Evolutionary conservation across 2,113 vertebrate genomes (phyloP).

Genomic region (Alexandromys fortis): DNA sequence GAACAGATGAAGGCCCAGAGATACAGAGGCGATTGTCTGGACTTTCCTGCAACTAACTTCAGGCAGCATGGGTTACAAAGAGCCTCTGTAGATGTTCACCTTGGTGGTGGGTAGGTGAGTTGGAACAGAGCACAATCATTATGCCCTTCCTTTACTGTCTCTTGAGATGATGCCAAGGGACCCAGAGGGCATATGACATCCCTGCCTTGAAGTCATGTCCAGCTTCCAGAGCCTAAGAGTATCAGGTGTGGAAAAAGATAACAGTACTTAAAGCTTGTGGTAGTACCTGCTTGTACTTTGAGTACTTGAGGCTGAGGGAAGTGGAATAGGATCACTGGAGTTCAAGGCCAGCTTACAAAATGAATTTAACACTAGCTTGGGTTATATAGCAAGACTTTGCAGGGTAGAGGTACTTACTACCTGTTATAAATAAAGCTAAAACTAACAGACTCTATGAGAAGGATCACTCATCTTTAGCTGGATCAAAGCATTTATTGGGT

Average conservation of each 20-base stretch:
- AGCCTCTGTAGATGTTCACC: not conserved
- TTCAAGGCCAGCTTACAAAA: not conserved
- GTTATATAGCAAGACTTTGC: not conserved
- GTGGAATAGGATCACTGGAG: not conserved
- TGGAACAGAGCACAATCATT: not conserved
- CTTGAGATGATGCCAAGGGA: not conserved
- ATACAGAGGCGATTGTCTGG: conserved; percentile 1
- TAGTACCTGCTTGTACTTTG: not conserved
- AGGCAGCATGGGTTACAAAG: not conserved
- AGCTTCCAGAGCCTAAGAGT: not conserved
- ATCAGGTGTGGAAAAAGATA: not conserved
- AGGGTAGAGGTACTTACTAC: not conserved
- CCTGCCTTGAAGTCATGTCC: not conserved
- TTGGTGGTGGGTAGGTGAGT: not conserved
- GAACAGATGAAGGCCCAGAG: not conserved
- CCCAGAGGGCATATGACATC: not conserved
- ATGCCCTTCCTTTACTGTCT: not conserved
- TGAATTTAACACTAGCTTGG: not conserved
- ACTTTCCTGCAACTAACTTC: conserved; percentile 4
- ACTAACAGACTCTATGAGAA: not conserved
- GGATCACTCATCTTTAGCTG: conserved; percentile 10
- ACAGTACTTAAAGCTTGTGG: not conserved
- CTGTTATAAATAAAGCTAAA: conserved; percentile 5
- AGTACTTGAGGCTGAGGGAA: not conserved
- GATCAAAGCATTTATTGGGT: conserved; percentile 44